phyloP scores from a whole-genome alignment of 2,113 vertebrate species.

The Coptodon rendalli region DNA sequence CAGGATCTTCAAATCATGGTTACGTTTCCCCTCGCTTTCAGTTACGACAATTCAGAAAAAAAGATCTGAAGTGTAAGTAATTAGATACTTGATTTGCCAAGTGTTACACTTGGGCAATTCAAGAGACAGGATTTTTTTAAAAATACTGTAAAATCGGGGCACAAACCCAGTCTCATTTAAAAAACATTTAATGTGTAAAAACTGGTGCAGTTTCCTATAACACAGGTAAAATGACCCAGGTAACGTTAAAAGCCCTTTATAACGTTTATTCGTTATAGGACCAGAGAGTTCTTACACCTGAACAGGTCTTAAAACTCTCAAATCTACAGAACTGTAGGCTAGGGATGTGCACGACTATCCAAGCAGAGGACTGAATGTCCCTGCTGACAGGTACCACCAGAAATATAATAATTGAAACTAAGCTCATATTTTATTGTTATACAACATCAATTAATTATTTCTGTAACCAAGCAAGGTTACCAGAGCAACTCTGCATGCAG shows the following conservation, averaged over 20 bases:
- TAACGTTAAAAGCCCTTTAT: rapidly evolving
- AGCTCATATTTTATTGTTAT: background rate
- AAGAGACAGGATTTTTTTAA: background rate
- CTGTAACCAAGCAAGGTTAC: background rate
- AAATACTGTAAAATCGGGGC: background rate
- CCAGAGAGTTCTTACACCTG: background rate
- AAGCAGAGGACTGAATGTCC: background rate
- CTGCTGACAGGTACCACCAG: background rate
- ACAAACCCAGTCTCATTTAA: background rate
- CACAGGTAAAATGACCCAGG: background rate
- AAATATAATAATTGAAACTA: background rate
- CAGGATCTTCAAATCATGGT: background rate
- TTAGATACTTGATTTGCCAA: background rate
- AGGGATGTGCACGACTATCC: background rate
- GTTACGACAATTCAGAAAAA: background rate
- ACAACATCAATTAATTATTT: background rate
- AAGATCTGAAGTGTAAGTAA: background rate
- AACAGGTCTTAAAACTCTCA: background rate
- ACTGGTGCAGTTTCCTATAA: background rate
- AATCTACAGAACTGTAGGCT: background rate
- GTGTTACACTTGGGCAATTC: background rate
- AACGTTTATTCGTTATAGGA: background rate
- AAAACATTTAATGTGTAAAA: background rate
- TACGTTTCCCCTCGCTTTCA: background rate
- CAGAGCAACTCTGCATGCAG: background rate